Evolutionary conservation across 2,113 vertebrate genomes (phyloP).

Genomic region (Melanostigma gelatinosum): DNA sequence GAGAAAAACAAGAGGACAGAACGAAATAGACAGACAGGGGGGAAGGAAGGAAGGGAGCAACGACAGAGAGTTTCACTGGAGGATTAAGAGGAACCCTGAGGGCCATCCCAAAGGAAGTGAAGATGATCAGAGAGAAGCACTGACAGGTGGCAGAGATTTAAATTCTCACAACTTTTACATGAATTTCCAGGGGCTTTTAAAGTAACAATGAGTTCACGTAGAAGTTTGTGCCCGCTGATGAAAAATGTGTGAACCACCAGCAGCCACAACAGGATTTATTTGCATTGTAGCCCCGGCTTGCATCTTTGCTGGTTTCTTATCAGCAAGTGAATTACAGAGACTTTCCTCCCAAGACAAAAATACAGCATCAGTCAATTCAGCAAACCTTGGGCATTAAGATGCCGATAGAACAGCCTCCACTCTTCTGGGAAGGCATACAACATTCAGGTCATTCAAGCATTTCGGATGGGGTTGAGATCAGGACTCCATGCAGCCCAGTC

Average conservation of each 20-base stretch:
- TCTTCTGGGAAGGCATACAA: not conserved
- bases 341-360: not conserved
- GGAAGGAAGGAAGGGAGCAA: conserved; percentile 9
- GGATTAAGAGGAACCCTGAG: conserved; percentile 59
- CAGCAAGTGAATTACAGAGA: not conserved
- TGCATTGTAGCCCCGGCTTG: not conserved
- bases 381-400: not conserved
- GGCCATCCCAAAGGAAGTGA: conserved; percentile 52
- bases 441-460: not conserved
- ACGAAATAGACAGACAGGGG: conserved; percentile 7
- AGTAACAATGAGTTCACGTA: conserved; percentile 48
- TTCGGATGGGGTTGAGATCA: not conserved
- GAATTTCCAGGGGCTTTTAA: conserved; percentile 49
- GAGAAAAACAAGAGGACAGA: conserved; percentile 26
- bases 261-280: conserved; percentile 28
- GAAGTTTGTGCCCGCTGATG: conserved; percentile 43
- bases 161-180: conserved; percentile 52
- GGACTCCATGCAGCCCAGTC: not conserved
- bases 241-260: conserved; percentile 33
- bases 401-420: not conserved
- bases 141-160: conserved; percentile 63
- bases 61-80: conserved; percentile 43
- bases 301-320: not conserved
- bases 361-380: not conserved
- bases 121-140: conserved; percentile 64